phyloP scores from a whole-genome alignment of 1,140 invertebrate species.

The Mamestra configurata region DNA sequence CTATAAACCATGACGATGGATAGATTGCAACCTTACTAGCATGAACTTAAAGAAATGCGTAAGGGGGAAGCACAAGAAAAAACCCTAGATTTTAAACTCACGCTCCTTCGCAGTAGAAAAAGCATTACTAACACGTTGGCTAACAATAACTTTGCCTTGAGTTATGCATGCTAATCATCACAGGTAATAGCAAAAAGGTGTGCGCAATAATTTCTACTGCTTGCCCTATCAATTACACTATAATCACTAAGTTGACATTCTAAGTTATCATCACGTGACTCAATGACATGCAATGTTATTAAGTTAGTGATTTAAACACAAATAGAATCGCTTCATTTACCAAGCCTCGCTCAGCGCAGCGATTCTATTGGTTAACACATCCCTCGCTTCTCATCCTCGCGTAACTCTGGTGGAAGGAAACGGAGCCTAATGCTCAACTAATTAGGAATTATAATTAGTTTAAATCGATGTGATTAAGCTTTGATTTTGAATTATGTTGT shows the following conservation, averaged over 20 bases:
- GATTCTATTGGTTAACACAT: too few species aligned
- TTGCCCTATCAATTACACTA: conserved; percentile 20
- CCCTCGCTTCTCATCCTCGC: too few species aligned
- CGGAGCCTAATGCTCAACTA: too few species aligned
- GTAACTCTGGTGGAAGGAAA: too few species aligned
- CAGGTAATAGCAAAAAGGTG: conserved; percentile 13
- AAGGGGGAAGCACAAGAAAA: neutral
- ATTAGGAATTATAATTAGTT: too few species aligned
- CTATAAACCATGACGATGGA: too few species aligned
- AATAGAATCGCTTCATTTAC: too few species aligned
- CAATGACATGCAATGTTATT: conserved; percentile 16
- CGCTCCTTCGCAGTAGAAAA: neutral
- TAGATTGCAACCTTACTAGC: neutral
- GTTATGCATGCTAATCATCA: conserved; percentile 11
- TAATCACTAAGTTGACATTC: conserved; percentile 22
- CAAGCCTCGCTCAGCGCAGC: too few species aligned
- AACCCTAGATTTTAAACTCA: neutral
- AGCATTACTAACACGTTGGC: neutral
- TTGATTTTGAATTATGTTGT: too few species aligned
- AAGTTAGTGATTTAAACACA: neutral
- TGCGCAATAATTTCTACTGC: conserved; percentile 34
- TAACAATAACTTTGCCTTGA: neutral
- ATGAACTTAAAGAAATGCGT: neutral
- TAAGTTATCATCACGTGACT: conserved; percentile 9
- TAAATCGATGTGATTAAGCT: too few species aligned